Percentiles rank a stretch among this genome's conserved stretches.
Evolutionary conservation across 2,113 vertebrate species (phyloP).

Genomic region (Capreolus pygargus): DNA sequence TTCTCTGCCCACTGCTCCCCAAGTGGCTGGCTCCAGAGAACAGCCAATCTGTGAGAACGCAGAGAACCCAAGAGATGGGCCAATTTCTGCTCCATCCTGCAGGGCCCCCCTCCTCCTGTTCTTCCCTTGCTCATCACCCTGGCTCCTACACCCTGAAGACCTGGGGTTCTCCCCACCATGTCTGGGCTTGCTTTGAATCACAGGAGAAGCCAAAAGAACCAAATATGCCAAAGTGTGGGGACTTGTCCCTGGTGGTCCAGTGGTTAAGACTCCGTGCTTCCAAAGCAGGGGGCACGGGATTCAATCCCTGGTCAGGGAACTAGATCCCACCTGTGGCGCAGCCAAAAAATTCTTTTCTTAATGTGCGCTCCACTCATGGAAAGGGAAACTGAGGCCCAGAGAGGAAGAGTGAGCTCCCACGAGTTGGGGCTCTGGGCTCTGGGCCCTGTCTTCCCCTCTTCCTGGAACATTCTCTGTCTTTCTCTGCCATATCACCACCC

Average conservation of each 20-base stretch:
- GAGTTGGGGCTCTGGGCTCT: neutral
- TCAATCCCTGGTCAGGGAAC: neutral
- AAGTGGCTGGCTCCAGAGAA: neutral
- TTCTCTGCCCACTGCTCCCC: neutral
- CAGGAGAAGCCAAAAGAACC: neutral
- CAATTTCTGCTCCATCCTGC: neutral
- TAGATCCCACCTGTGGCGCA: neutral
- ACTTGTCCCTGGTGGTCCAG: neutral
- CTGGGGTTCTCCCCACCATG: too few relatives aligned
- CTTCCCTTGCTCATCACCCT: neutral
- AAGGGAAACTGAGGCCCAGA: neutral
- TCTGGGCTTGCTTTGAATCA: neutral
- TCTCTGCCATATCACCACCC: neutral
- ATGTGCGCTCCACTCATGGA: neutral
- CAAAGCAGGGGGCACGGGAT: neutral
- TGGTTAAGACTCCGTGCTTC: accelerated
- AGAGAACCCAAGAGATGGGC: neutral
- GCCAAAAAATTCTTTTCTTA: neutral
- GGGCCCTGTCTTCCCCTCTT: neutral
- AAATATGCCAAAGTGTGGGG: neutral
- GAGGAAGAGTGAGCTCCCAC: neutral
- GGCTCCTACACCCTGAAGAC: neutral
- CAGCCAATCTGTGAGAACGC: neutral
- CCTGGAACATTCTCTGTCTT: neutral
- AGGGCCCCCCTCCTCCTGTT: neutral